Evolutionary conservation across 2,888 invertebrate species (phyloP), one percentile per base, ranked within the genome.

Genomic region (Theodoxus fluviatilis): DNA sequence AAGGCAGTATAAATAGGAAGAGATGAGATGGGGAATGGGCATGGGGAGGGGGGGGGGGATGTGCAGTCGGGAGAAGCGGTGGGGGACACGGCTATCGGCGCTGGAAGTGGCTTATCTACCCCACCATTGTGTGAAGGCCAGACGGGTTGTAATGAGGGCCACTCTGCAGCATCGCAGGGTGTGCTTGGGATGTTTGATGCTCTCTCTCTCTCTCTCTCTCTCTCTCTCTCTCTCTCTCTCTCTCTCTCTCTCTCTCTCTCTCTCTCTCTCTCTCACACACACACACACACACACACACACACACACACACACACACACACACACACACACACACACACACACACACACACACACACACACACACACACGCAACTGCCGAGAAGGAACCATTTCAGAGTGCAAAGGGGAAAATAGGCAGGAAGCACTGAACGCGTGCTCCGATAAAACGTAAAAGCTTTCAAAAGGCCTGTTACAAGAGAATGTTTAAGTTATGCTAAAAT

Each of bases 241-340:
- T 7, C 7, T 33, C 12, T 4, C 18, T 28, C 33, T 33, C 33
- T 33, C 31, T 28, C 59, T 33, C 33, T 33, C 59, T 59, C 31
- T 59, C 57, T 33, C 38, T 47, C 37, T 22, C 68, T 28, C 55
- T 22, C 49, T 47, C 67, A 47, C 67, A 67, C 67, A 25, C 18
- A 35, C 61, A 33, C 18, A 61, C 61, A 33, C 61, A 61, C 61
- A 33, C 61, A 35, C 57, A 57, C 57, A 25, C 28, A 57, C 57
- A 57, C 57, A 25, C 3, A 57, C 57, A 57, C 57, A 57, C 38
- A 38, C 63, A 63, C 63, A 38, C 40, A 63, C 63, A 38, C 63
- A 63, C 38, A 38, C 63, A 63, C 63, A 38, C 63, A 63, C 38
- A 38, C 63, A 63, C 37, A 37, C 63, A 2, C 37, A 35, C 55